These are phyloP conservation scores for Chaenocephalus aceratus DNA, from an alignment of 2,113 vertebrate genomes.

Conservation along the genomic window DNA sequence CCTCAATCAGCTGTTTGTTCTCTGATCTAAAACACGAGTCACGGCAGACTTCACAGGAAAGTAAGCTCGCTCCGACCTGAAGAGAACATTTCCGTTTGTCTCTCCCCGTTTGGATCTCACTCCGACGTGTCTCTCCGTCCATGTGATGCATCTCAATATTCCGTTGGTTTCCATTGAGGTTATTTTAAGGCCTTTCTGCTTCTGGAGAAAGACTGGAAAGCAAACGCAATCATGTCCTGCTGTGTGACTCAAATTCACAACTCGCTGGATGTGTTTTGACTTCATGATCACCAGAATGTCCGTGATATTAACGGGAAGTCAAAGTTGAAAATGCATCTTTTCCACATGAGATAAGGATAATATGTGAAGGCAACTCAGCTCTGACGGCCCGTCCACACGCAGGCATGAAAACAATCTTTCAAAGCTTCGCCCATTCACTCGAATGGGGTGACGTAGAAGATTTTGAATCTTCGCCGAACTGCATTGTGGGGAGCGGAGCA, in stretches of 20 bases:
- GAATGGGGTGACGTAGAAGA: too few relatives aligned
- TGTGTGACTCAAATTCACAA: conserved; percentile 29
- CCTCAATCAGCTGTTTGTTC: conserved; percentile 55
- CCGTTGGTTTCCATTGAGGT: neutral
- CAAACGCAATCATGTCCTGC: conserved; percentile 14
- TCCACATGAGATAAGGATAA: neutral
- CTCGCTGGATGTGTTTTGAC: neutral
- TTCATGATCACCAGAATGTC: conserved; percentile 12
- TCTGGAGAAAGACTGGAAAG: conserved; percentile 16
- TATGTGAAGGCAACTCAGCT: neutral
- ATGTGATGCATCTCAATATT: neutral
- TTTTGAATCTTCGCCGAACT: too few relatives aligned
- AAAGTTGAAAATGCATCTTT: neutral
- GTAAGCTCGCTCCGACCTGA: conserved; percentile 12
- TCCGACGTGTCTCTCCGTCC: neutral
- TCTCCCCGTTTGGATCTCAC: conserved; percentile 3
- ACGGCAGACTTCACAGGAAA: conserved; percentile 44
- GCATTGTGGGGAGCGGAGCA: too few relatives aligned
- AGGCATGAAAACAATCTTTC: too few relatives aligned
- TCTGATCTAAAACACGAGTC: conserved; percentile 36
- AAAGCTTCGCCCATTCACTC: too few relatives aligned
- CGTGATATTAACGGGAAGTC: neutral
- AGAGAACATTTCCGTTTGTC: conserved; percentile 5
- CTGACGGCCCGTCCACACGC: too few relatives aligned
- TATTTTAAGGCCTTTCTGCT: conserved; percentile 55